These are phyloP conservation scores for Orchestes rusci DNA, from an alignment of 2,888 invertebrate species.

Conservation along the genomic window DNA sequence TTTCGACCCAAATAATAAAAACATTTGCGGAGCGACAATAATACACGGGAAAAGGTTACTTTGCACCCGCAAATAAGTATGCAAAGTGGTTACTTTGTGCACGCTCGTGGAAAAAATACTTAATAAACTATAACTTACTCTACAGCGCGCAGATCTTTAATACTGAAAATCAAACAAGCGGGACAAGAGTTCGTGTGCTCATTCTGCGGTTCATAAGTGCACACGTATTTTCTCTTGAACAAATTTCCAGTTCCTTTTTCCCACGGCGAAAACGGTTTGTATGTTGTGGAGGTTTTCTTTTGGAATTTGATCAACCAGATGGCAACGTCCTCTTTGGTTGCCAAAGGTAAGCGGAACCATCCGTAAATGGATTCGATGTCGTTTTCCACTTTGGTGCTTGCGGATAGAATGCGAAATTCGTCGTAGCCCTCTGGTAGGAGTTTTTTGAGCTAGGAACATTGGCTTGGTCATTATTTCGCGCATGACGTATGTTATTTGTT, in stretches of 20 bases:
- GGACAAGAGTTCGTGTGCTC: constrained; percentile 6
- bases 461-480: no score
- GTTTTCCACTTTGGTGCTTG: constrained; percentile 8
- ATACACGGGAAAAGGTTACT: no score
- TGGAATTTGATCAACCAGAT: constrained; percentile 13
- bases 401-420: constrained; percentile 10
- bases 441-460: constrained; percentile 13
- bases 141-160: constrained; percentile 10
- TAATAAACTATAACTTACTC: constrained; percentile 9
- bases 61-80: no score
- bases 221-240: constrained; percentile 13
- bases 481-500: no score
- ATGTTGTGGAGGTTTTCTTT: constrained; percentile 11
- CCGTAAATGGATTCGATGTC: constrained; percentile 12
- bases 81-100: no score
- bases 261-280: no score
- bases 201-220: constrained; percentile 2
- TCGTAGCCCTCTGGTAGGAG: constrained; percentile 14
- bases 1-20: no score
- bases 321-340: constrained; percentile 14
- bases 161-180: constrained; percentile 13
- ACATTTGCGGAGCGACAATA: no score
- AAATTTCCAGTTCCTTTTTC: constrained; percentile 8
- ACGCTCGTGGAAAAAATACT: background rate
- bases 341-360: constrained; percentile 11